Conservation (phyloP, 2,113 vertebrate genomes). For the mouse (Mus musculus) region GRCm39 chr9:100115501-100116000, state of each 20-base stretch:
- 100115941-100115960: conserved; percentile 80
- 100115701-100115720: conserved; percentile 45
- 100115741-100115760: conserved; percentile 43
- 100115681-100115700: background rate
- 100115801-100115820: conserved; percentile 66
- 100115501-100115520: background rate
- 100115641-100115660: background rate
- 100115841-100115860: conserved; percentile 60
- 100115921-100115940: conserved; percentile 81
- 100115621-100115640: background rate
- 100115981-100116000: conserved; percentile 77
- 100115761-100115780: conserved; percentile 17
- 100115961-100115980: conserved; percentile 78
- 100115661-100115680: conserved; percentile 1
- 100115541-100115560: background rate
- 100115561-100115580: background rate
- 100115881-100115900: conserved; percentile 80
- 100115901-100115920: conserved; percentile 76
- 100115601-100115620: background rate
- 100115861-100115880: conserved; percentile 75
- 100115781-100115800: conserved; percentile 62
- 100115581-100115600: background rate
- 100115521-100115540: background rate
- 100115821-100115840: conserved; percentile 75
- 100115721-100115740: background rate